Conservation (phyloP, 2,888 invertebrate species). For the Drosophila atripex region DNA sequence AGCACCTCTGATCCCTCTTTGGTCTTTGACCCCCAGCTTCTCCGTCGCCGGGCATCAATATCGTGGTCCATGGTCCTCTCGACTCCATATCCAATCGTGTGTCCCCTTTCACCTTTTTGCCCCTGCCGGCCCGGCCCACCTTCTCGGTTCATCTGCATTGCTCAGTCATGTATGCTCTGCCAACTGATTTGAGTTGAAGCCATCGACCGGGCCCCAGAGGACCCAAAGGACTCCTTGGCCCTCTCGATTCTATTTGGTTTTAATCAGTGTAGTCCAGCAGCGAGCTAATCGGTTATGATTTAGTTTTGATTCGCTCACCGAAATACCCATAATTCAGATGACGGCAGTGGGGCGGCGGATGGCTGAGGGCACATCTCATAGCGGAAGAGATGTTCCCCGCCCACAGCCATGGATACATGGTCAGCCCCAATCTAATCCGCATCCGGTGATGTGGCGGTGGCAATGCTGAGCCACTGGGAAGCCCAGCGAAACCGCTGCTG, state of each 20-base stretch:
- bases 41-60: constrained; percentile 18
- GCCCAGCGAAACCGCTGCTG: constrained; percentile 67
- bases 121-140: background rate
- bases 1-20: constrained; percentile 21
- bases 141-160: constrained; percentile 65
- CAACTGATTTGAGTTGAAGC: constrained; percentile 70
- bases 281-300: constrained; percentile 75
- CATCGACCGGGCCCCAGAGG: constrained; percentile 12
- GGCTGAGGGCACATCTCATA: background rate
- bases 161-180: constrained; percentile 69
- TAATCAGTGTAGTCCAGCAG: constrained; percentile 71
- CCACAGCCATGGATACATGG: background rate
- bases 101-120: constrained; percentile 34
- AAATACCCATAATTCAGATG: constrained; percentile 56
- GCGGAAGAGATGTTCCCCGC: background rate
- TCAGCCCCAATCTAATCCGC: constrained; percentile 13
- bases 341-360: constrained; percentile 2
- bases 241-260: constrained; percentile 50
- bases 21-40: constrained; percentile 3
- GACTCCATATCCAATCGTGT: constrained; percentile 1
- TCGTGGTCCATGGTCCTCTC: constrained; percentile 7
- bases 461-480: constrained; percentile 23
- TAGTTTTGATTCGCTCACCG: constrained; percentile 72
- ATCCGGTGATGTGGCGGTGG: constrained; percentile 5
- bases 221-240: constrained; percentile 9